Conservation (phyloP, 2,888 invertebrate species). For the Agrochola lota region DNA sequence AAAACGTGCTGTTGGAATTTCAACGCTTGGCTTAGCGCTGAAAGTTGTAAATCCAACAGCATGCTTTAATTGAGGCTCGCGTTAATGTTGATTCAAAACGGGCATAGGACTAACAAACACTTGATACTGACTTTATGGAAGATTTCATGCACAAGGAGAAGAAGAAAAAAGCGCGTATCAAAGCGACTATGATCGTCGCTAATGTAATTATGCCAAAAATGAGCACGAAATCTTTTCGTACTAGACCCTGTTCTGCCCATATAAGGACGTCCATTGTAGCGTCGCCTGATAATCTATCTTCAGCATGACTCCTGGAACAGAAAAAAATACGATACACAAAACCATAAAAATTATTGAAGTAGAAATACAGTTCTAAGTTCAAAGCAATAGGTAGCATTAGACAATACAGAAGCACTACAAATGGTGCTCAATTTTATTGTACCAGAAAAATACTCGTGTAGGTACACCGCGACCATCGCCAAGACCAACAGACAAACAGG, state of each 20-base stretch:
- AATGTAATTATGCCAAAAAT: conserved; percentile 91
- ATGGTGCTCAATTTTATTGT: background rate
- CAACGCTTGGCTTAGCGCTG: background rate
- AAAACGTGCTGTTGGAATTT: background rate
- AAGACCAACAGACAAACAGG: background rate
- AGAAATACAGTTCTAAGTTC: background rate
- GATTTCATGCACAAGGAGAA: conserved; percentile 92
- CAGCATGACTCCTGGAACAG: conserved; percentile 81
- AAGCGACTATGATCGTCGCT: conserved; percentile 90
- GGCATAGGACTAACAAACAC: background rate
- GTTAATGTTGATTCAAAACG: background rate
- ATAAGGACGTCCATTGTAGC: conserved; percentile 80
- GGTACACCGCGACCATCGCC: background rate
- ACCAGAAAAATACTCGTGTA: background rate
- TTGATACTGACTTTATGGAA: conserved; percentile 88
- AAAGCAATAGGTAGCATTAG: background rate
- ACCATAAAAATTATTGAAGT: background rate
- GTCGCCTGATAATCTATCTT: conserved; percentile 86
- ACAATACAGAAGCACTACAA: background rate
- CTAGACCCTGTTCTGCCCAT: conserved; percentile 82
- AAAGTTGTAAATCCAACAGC: background rate
- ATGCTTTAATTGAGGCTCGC: background rate
- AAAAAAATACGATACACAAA: background rate
- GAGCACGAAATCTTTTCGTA: conserved; percentile 78
- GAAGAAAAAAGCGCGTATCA: conserved; percentile 91